These are phyloP conservation scores for Tichodroma muraria DNA, from an alignment of 2,113 vertebrate genomes.

Conservation along the genomic window DNA sequence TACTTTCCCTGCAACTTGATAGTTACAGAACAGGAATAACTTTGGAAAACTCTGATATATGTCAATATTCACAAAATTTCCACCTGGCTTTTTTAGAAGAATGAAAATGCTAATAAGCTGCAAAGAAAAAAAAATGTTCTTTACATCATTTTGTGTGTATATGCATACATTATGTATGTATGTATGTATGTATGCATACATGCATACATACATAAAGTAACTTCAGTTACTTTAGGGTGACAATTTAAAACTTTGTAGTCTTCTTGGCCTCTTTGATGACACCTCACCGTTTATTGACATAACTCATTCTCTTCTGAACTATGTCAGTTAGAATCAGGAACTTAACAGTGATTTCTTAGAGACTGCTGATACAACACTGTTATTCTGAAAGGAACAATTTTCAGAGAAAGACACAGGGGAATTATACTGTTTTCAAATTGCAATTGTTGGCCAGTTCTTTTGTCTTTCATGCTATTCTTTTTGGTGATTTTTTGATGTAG, in stretches of 20 bases:
- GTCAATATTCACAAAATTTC: not conserved
- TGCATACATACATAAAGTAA: too few relatives aligned
- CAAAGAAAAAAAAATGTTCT: not conserved
- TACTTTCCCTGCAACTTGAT: not conserved
- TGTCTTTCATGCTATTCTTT: constrained; percentile 11
- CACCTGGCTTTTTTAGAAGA: not conserved
- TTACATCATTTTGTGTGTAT: too few relatives aligned
- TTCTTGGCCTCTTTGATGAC: not conserved
- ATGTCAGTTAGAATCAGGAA: not conserved
- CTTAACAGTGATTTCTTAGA: not conserved
- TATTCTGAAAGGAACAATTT: not conserved
- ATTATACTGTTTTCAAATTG: not conserved
- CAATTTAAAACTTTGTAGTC: not conserved
- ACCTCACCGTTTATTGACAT: not conserved
- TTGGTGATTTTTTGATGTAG: constrained; percentile 10
- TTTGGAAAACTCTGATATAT: not conserved
- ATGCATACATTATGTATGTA: too few relatives aligned
- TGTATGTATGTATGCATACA: too few relatives aligned
- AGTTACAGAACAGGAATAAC: not conserved
- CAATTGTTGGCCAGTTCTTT: constrained; percentile 15
- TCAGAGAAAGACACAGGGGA: not conserved
- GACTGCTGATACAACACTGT: not conserved
- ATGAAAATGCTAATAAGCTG: not conserved
- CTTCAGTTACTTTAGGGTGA: not conserved
- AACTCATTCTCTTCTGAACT: not conserved